Evolutionary conservation across 2,797 vertebrate species (phyloP), one percentile per base, ranked within the genome.

Genomic region (Leuciscus waleckii): DNA sequence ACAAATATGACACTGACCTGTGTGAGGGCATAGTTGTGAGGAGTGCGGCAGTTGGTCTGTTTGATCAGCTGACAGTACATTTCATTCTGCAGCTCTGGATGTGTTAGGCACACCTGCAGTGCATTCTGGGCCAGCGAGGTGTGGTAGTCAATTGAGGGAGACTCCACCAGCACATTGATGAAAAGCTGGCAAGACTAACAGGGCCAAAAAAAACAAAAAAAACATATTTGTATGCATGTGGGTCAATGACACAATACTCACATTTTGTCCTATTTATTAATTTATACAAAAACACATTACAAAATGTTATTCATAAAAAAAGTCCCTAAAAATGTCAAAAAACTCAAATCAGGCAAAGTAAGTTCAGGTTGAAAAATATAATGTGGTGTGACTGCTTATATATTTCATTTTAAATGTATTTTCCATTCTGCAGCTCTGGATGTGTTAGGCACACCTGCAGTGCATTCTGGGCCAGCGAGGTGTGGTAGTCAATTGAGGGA

Each of bases 41-140:
- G 95, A 0, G 95, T 96, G 51, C 97, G 93, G 78, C 93, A 92
- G 91, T 94, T 97, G 69, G 96, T 98, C 92, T 99, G 98, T 89
- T 97, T 98, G 91, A 98, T 96, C 63, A 99, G 95, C 88, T 99
- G 98, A 91, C 98, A 98, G 93, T 96, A 99, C 92, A 99, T 96
- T 91, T 99, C 98, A 21, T 98, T 99, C 94, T 99, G 98, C 84
- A 99, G 95, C 92, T 99, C 97, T 0, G 96, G 95, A 87, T 98
- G 98, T 0, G 96, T 97, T 86, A 99, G 93, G 92, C 98, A 99
- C 90, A 99, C 97, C 90, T 99, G 97, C 91, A 99, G 89, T 2
- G 97, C 97, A 2, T 97, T 98, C 95, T 99, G 98, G 83, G 97
- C 97, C 92, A 99, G 92, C 0, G 98, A 98, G 68, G 97, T 97